These are phyloP conservation scores for Patella pellucida DNA, from an alignment of 2,888 invertebrate genomes.

Conservation along the genomic window DNA sequence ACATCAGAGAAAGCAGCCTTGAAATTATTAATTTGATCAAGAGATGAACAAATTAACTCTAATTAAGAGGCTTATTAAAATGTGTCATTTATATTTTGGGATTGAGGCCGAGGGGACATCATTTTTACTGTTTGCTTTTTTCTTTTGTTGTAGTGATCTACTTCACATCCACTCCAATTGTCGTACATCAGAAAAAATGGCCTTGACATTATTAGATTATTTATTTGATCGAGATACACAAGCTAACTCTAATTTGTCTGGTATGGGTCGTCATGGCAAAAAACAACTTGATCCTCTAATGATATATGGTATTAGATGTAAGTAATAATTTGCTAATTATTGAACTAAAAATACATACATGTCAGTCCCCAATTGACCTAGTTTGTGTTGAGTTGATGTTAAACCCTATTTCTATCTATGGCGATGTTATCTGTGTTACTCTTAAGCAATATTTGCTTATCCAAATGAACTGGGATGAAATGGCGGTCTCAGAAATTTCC, in stretches of 20 bases:
- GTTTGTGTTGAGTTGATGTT: too few relatives aligned
- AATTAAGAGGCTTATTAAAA: conserved; percentile 54
- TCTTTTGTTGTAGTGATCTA: conserved; percentile 65
- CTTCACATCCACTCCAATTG: conserved; percentile 74
- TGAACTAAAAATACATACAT: too few relatives aligned
- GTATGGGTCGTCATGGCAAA: conserved; percentile 74
- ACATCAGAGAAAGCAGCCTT: conserved; percentile 75
- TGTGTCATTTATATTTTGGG: too few relatives aligned
- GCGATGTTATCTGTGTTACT: too few relatives aligned
- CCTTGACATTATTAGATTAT: conserved; percentile 73
- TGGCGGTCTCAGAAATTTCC: background rate
- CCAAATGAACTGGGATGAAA: background rate
- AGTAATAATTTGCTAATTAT: conserved; percentile 36
- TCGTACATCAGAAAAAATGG: conserved; percentile 75
- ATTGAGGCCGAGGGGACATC: background rate
- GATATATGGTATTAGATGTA: conserved; percentile 72
- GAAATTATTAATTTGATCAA: conserved; percentile 72
- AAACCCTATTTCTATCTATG: too few relatives aligned
- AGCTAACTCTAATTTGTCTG: conserved; percentile 74
- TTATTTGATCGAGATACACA: conserved; percentile 74
- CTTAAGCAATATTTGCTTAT: too few relatives aligned
- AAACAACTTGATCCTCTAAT: conserved; percentile 74
- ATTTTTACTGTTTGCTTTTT: background rate
- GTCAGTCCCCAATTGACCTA: too few relatives aligned
- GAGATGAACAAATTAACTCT: conserved; percentile 73